Evolutionary conservation across 2,888 invertebrate species (phyloP), one percentile per base, ranked within the genome.

Genomic region (Hypomecis atomaria): DNA sequence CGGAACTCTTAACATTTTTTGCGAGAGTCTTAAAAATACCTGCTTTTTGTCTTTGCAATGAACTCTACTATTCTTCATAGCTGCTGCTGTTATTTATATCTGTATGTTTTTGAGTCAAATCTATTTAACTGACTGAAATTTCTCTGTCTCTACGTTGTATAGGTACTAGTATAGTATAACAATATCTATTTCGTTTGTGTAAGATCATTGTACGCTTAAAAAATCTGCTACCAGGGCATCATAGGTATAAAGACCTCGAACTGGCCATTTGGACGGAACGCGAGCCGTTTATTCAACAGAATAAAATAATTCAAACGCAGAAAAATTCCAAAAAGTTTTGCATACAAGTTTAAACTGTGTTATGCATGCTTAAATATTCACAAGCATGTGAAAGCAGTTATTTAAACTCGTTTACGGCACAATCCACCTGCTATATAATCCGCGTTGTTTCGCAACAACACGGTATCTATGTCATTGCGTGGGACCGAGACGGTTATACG

Each of bases 371-470:
- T 84, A 82, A 82, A 73, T 86, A 85, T 85, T 80, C 82, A 76
- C 71, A 79, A 78, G 78, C 79, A 87, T 85, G 90, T 91, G 90
- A 91, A 91, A 92, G 90, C 90, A 88, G 89, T 87, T 88, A 89
- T 87, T 88, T 88, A 86, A 92, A 92, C 90, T 87, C 82, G 90
- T 92, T 92, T 88, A 84, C 86, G 81, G 86, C 86, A 86, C 89
- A 88, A 91, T 89, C 89, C 91, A 92, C 92, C 90, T 92, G 92
- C 90, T 89, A 89, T 90, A 89, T 92, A 92, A 92, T 92, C 92
- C 89, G 92, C 91, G 90, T 76, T 88, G 87, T 92, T 92, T 92
- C 92, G 91, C 92, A 92, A 92, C 85, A 82, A 76, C 79, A 81
- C 84, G 84, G 89, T 90, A 92, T 91, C 88, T 92, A 88, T 92